These are phyloP conservation scores for Paracyprichromis sp. DNA, from an alignment of 2,113 vertebrate species.

Conservation along the genomic window DNA sequence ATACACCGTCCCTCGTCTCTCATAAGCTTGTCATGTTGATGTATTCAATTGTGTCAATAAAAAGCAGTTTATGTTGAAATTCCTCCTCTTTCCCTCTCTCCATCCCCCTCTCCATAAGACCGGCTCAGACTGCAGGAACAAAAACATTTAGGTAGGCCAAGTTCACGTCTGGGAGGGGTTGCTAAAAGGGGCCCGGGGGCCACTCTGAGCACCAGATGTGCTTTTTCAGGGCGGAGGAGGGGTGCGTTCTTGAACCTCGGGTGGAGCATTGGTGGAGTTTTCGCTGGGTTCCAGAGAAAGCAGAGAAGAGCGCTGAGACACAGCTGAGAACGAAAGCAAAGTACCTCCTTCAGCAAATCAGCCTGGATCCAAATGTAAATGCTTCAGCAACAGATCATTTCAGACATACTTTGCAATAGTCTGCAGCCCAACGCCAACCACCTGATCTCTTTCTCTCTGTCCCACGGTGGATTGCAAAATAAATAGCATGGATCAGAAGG, in stretches of 20 bases:
- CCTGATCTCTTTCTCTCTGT: not conserved
- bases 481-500: not conserved
- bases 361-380: not conserved
- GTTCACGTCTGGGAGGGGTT: slow-evolving; percentile 64
- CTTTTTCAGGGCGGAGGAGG: slow-evolving; percentile 5
- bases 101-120: not conserved
- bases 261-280: not conserved
- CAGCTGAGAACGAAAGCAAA: not conserved
- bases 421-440: not conserved
- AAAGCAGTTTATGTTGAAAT: slow-evolving; percentile 45
- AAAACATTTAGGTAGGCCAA: slow-evolving; percentile 71
- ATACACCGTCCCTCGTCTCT: not conserved
- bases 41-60: slow-evolving; percentile 53
- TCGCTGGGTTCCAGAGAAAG: slow-evolving; percentile 6
- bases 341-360: not conserved
- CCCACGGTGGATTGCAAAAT: not conserved
- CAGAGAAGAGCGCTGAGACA: not conserved
- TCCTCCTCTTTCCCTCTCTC: not conserved
- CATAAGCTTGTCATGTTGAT: slow-evolving; percentile 25
- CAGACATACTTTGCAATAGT: not conserved
- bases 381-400: not conserved
- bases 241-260: not conserved
- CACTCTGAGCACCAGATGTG: slow-evolving; percentile 65
- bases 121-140: slow-evolving; percentile 46
- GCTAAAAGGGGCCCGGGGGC: slow-evolving; percentile 48